Conservation (phyloP, 2,888 invertebrate genomes). For the Papilio elwesi region DNA sequence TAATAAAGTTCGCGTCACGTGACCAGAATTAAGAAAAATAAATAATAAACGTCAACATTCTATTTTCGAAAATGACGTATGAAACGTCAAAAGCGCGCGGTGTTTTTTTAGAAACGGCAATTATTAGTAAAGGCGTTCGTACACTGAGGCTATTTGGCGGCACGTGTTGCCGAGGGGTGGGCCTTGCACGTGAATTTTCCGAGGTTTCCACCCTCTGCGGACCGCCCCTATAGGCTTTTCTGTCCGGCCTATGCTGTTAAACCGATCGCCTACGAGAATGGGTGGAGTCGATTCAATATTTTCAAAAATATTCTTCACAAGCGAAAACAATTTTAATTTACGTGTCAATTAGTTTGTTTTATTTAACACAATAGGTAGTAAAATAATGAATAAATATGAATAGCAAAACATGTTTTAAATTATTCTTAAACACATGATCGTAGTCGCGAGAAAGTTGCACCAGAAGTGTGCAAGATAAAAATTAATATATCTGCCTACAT, state of each 20-base stretch:
- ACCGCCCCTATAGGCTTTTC: slow-evolving; percentile 85
- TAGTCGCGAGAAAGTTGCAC: too few relatives aligned
- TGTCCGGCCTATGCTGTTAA: slow-evolving; percentile 84
- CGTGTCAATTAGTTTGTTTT: too few relatives aligned
- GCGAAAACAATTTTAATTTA: background rate
- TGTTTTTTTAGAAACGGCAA: slow-evolving; percentile 71
- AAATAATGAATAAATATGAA: too few relatives aligned
- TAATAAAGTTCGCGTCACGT: slow-evolving; percentile 39
- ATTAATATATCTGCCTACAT: background rate
- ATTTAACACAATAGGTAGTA: background rate
- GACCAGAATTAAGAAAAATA: slow-evolving; percentile 41
- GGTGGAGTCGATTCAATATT: slow-evolving; percentile 60
- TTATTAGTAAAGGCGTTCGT: slow-evolving; percentile 79
- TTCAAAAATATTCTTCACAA: slow-evolving; percentile 38
- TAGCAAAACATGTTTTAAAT: too few relatives aligned
- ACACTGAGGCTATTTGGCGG: slow-evolving; percentile 78
- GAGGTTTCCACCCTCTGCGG: slow-evolving; percentile 83
- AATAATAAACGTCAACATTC: slow-evolving; percentile 44
- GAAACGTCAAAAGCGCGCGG: slow-evolving; percentile 64
- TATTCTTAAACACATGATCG: too few relatives aligned
- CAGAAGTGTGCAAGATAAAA: background rate
- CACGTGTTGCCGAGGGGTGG: slow-evolving; percentile 81
- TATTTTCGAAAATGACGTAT: slow-evolving; percentile 62
- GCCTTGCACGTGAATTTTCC: slow-evolving; percentile 83
- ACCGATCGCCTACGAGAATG: slow-evolving; percentile 72